Percentiles rank a stretch among this genome's conserved stretches.
Conservation (phyloP, 1,140 invertebrate species). For the Choristoneura fumiferana region DNA sequence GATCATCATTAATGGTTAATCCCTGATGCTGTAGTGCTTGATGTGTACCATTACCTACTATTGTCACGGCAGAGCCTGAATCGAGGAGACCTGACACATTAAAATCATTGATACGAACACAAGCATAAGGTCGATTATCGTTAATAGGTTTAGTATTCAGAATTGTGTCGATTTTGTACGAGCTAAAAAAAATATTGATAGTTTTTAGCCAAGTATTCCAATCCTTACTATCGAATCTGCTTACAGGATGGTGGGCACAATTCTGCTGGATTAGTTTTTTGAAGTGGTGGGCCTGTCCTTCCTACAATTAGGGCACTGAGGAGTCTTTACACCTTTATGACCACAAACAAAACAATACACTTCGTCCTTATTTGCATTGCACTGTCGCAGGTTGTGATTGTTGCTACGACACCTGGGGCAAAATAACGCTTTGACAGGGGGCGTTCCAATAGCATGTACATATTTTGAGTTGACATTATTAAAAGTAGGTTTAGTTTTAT, state of each 20-base stretch:
- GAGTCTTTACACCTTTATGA: too few relatives aligned
- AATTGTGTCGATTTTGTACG: constrained; percentile 22
- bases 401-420: too few relatives aligned
- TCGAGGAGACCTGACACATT: constrained; percentile 21
- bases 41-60: constrained; percentile 24
- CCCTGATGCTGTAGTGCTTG: not conserved
- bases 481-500: too few relatives aligned
- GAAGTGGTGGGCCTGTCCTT: too few relatives aligned
- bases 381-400: too few relatives aligned
- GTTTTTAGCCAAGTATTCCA: constrained; percentile 21
- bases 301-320: too few relatives aligned
- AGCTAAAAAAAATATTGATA: constrained; percentile 17
- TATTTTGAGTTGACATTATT: too few relatives aligned
- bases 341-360: too few relatives aligned
- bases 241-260: not conserved
- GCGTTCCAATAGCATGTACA: too few relatives aligned
- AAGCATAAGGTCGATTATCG: constrained; percentile 21
- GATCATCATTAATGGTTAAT: constrained; percentile 3
- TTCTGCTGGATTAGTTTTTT: not conserved
- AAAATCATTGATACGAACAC: constrained; percentile 11
- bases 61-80: constrained; percentile 24
- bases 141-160: constrained; percentile 11
- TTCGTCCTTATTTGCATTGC: too few relatives aligned
- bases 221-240: constrained; percentile 12
- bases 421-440: too few relatives aligned